Evolutionary conservation across 2,888 invertebrate species (phyloP).

Genomic region (Cantharis flavilabris): DNA sequence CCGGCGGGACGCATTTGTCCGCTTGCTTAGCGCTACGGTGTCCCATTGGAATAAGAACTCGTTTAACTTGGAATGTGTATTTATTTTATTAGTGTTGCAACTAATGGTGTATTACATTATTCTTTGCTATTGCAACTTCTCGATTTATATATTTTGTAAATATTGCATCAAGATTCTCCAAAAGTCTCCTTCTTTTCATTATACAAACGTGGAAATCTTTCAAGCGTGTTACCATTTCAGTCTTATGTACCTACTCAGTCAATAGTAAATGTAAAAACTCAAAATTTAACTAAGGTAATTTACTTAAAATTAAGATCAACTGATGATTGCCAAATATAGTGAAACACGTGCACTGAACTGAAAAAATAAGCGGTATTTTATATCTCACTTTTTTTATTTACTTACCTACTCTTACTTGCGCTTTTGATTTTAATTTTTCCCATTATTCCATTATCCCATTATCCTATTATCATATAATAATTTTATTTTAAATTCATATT

Average conservation of each 20-base stretch:
- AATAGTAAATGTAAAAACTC: background rate
- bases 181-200: background rate
- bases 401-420: no score
- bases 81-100: constrained; percentile 56
- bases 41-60: constrained; percentile 56
- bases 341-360: background rate
- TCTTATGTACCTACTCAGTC: no score
- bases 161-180: background rate
- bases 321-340: background rate
- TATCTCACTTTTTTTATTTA: no score
- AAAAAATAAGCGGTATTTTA: no score
- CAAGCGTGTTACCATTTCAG: no score
- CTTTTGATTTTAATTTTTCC: no score
- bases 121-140: constrained; percentile 23
- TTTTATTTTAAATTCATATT: background rate
- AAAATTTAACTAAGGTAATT: background rate
- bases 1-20: constrained; percentile 57
- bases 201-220: background rate
- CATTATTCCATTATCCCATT: no score
- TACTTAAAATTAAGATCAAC: background rate
- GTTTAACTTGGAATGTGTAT: constrained; percentile 59
- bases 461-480: no score
- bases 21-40: constrained; percentile 48
- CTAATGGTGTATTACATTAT: constrained; percentile 53
- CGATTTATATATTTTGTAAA: constrained; percentile 22